Evolutionary conservation across 2,797 vertebrate species (phyloP).

Genomic region (Spinus pinus): DNA sequence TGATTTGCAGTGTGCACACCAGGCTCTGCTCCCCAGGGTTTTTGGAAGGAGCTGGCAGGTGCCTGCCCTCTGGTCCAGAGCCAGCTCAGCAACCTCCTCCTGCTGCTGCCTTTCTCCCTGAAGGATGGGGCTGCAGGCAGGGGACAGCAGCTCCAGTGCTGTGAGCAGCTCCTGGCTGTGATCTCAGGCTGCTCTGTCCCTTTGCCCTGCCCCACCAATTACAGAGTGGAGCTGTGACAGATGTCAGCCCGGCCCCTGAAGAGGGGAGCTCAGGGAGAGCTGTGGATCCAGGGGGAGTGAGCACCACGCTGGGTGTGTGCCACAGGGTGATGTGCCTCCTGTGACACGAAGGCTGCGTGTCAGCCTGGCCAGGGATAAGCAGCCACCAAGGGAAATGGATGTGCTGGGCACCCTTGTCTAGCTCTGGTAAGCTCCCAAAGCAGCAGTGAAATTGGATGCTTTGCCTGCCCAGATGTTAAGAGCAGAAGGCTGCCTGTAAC

Average conservation of each 20-base stretch:
- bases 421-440: constrained; percentile 26
- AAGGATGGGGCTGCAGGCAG: accelerated
- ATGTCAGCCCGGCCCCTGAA: not conserved
- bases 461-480: constrained; percentile 58
- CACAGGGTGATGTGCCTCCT: not conserved
- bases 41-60: not conserved
- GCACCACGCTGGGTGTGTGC: not conserved
- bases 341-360: not conserved
- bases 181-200: not conserved
- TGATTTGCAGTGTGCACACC: accelerated
- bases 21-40: not conserved
- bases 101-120: not conserved
- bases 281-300: not conserved
- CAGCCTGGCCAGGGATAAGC: not conserved
- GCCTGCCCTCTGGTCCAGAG: not conserved
- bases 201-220: not conserved
- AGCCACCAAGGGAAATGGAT: constrained; percentile 6
- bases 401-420: not conserved
- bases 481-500: constrained; percentile 50
- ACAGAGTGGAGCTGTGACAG: not conserved
- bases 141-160: accelerated
- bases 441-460: constrained; percentile 9
- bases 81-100: not conserved
- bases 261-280: not conserved
- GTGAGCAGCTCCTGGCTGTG: accelerated